These are phyloP conservation scores for Numenius phaeopus DNA, from an alignment of 2,797 vertebrate species.

Conservation along the genomic window DNA sequence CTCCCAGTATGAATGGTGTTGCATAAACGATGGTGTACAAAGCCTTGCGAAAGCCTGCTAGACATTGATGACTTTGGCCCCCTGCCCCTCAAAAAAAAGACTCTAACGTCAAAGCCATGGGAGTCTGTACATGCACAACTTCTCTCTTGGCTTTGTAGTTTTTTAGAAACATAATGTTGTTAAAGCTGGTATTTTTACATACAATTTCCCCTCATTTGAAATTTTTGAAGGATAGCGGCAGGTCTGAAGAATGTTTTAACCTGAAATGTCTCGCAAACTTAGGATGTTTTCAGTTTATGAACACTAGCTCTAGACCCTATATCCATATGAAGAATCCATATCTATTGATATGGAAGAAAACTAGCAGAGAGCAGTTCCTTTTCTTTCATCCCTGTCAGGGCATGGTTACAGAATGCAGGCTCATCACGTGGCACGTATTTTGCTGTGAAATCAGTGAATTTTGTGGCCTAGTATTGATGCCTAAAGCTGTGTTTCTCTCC, in stretches of 20 bases:
- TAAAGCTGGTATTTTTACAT: background rate
- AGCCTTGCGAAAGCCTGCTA: background rate
- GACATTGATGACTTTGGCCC: background rate
- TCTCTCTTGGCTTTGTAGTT: background rate
- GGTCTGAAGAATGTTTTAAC: background rate
- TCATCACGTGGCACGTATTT: background rate
- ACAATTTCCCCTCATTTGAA: background rate
- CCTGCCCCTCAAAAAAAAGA: too few species aligned
- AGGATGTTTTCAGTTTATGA: background rate
- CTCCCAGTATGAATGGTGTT: background rate
- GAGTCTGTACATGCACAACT: background rate
- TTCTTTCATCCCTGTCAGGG: background rate
- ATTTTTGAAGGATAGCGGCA: background rate
- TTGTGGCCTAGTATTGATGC: background rate
- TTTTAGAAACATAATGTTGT: background rate
- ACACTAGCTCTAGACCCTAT: background rate
- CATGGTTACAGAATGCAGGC: background rate
- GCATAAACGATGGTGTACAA: background rate
- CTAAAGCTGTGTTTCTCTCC: background rate
- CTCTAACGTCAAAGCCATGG: background rate
- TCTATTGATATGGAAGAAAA: background rate
- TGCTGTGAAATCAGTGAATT: background rate
- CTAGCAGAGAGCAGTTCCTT: background rate
- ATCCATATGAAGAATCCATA: accelerated
- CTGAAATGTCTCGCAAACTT: background rate